These are phyloP conservation scores for Liparis tanakae DNA, from an alignment of 2,797 vertebrate genomes.

Conservation along the genomic window DNA sequence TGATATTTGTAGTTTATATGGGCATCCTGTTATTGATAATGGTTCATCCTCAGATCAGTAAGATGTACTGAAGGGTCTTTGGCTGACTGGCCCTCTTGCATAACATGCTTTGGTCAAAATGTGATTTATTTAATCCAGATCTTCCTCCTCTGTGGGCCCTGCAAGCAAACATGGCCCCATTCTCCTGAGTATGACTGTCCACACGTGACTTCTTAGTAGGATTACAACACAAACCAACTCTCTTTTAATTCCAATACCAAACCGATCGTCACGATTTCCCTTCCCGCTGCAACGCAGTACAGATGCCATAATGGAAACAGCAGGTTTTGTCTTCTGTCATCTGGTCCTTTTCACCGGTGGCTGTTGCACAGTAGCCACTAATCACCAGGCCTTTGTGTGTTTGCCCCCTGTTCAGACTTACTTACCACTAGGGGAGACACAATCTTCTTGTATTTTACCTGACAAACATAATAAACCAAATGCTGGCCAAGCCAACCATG, in stretches of 20 bases:
- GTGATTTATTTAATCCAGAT: slow-evolving; percentile 47
- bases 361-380: slow-evolving; percentile 64
- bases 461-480: slow-evolving; percentile 56
- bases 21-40: background rate
- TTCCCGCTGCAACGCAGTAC: slow-evolving; percentile 33
- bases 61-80: background rate
- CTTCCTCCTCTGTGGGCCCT: slow-evolving; percentile 31
- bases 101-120: slow-evolving; percentile 27
- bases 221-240: slow-evolving; percentile 61
- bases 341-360: slow-evolving; percentile 66
- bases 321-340: slow-evolving; percentile 69
- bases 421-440: slow-evolving; percentile 47
- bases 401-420: slow-evolving; percentile 29
- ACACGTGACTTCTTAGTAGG: slow-evolving; percentile 62
- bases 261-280: slow-evolving; percentile 67
- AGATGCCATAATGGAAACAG: slow-evolving; percentile 66
- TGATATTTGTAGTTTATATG: background rate
- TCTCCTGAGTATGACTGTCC: slow-evolving; percentile 54
- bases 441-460: slow-evolving; percentile 51
- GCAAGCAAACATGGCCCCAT: slow-evolving; percentile 31
- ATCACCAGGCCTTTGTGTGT: slow-evolving; percentile 38
- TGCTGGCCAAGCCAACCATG: slow-evolving; percentile 7
- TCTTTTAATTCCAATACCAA: slow-evolving; percentile 56
- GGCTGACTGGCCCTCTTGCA: slow-evolving; percentile 5
- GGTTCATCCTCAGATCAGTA: background rate